Evolutionary conservation across 2,797 vertebrate genomes (phyloP).

Genomic region (Sitta carolinensis): DNA sequence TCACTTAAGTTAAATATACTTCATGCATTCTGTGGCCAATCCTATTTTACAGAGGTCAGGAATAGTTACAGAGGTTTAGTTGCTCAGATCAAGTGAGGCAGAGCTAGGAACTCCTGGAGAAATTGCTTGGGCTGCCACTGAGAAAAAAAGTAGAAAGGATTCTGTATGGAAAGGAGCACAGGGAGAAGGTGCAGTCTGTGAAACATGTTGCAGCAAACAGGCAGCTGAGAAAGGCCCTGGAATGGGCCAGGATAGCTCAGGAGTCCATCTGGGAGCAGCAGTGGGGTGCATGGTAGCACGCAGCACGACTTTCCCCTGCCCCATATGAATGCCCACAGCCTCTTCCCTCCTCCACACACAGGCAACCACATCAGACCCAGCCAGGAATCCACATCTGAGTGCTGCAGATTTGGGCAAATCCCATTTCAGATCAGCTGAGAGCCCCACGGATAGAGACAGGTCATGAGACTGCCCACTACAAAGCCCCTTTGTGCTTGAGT

Average conservation of each 20-base stretch:
- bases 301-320: rapidly evolving
- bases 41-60: not conserved
- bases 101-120: not conserved
- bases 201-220: not conserved
- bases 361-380: not conserved
- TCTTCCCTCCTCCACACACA: not conserved
- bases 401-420: not conserved
- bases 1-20: not conserved
- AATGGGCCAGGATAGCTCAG: rapidly evolving
- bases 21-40: not conserved
- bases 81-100: not conserved
- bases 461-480: not conserved
- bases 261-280: rapidly evolving
- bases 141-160: not conserved
- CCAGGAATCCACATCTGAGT: not conserved
- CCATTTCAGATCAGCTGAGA: not conserved
- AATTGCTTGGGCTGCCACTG: not conserved
- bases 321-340: rapidly evolving
- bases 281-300: rapidly evolving
- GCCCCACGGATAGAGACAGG: not conserved
- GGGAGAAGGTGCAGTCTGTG: not conserved
- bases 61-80: not conserved
- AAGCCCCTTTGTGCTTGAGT: not conserved
- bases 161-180: not conserved
- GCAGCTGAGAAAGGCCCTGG: not conserved